Evolutionary conservation across 2,888 invertebrate genomes (phyloP).

Genomic region (Drosophila bunnanda): DNA sequence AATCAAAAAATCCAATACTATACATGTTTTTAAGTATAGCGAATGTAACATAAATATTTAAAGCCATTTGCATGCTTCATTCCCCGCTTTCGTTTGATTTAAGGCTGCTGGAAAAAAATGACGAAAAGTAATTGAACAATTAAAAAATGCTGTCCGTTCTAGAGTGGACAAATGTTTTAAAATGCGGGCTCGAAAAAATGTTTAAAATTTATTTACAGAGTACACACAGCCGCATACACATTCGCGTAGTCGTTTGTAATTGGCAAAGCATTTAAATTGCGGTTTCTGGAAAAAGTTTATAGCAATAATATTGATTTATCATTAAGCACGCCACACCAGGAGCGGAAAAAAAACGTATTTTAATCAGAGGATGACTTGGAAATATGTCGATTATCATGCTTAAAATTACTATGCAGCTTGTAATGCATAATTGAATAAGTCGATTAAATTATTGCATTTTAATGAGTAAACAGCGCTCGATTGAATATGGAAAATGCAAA

Average conservation of each 20-base stretch:
- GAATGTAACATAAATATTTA: constrained; percentile 38
- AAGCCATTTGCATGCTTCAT: constrained; percentile 42
- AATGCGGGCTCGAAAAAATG: constrained; percentile 23
- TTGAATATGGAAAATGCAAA: constrained; percentile 36
- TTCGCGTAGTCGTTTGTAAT: constrained; percentile 10
- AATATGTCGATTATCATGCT: constrained; percentile 34
- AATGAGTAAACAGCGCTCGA: constrained; percentile 38
- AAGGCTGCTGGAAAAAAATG: constrained; percentile 30
- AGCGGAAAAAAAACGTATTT: constrained; percentile 22
- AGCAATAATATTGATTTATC: constrained; percentile 43
- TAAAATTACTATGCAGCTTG: constrained; percentile 30
- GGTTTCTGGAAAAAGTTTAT: constrained; percentile 9
- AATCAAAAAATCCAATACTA: constrained; percentile 15
- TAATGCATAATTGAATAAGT: constrained; percentile 54
- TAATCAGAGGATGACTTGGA: constrained; percentile 33
- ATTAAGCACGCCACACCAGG: constrained; percentile 46
- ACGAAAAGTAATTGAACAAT: constrained; percentile 39
- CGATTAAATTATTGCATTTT: constrained; percentile 45
- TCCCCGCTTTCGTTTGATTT: constrained; percentile 36
- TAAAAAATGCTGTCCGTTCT: constrained; percentile 34
- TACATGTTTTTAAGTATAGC: constrained; percentile 14
- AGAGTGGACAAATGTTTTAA: constrained; percentile 16
- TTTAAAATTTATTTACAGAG: constrained; percentile 30
- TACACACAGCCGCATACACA: constrained; percentile 7
- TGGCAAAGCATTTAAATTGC: constrained; percentile 25